Evolutionary conservation across 1,140 invertebrate species (phyloP).

Genomic region (Drosophila bocqueti): DNA sequence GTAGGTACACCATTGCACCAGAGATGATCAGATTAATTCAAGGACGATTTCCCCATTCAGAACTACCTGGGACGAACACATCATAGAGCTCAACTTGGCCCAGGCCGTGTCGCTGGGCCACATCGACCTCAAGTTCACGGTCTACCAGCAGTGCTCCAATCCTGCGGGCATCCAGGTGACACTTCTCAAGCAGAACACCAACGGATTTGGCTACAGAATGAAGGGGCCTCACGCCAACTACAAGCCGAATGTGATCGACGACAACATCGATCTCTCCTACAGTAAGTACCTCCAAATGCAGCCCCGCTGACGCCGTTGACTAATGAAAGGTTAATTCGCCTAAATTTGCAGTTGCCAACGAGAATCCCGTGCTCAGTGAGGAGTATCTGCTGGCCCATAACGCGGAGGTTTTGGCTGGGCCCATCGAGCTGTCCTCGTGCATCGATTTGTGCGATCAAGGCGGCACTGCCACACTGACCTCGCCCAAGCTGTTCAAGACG

Average conservation of each 20-base stretch:
- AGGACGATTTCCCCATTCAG: constrained; percentile 70
- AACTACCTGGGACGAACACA: constrained; percentile 95
- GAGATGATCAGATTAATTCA: neutral
- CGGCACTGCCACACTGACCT: constrained; percentile 93
- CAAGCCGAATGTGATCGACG: constrained; percentile 86
- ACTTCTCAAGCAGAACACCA: constrained; percentile 92
- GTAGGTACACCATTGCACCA: constrained; percentile 82
- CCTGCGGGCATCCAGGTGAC: constrained; percentile 91
- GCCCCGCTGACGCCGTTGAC: too few relatives aligned
- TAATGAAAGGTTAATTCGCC: neutral
- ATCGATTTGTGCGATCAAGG: constrained; percentile 94
- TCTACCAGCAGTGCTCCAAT: constrained; percentile 90
- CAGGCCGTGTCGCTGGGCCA: constrained; percentile 91
- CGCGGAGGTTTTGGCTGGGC: constrained; percentile 95
- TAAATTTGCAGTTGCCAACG: constrained; percentile 76
- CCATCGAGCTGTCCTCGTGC: constrained; percentile 91
- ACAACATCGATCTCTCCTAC: constrained; percentile 88
- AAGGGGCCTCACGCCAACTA: constrained; percentile 73
- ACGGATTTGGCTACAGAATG: constrained; percentile 88
- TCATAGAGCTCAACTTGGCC: constrained; percentile 94
- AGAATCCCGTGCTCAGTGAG: constrained; percentile 92
- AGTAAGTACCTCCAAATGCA: constrained; percentile 24
- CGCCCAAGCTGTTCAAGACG: constrained; percentile 92
- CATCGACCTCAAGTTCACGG: constrained; percentile 93
- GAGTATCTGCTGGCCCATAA: constrained; percentile 94